Evolutionary conservation across 2,888 invertebrate species (phyloP).

Genomic region (Eupeodes latifasciatus): DNA sequence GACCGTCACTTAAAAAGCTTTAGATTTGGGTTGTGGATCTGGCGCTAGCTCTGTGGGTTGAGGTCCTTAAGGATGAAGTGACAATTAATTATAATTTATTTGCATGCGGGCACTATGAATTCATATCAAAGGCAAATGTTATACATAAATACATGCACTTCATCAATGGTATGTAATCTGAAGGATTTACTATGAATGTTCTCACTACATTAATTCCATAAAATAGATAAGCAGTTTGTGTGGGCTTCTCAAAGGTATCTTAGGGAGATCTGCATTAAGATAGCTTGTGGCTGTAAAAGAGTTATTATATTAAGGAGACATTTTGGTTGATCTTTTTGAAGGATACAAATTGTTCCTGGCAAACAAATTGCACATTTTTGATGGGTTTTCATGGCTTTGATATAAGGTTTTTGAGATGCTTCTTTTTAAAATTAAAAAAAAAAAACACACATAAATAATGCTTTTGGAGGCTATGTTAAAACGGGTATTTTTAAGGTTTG

Average conservation of each 20-base stretch:
- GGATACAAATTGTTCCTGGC: too few relatives aligned
- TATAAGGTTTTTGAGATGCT: too few relatives aligned
- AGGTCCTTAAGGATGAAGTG: conserved; percentile 15
- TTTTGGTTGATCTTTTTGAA: too few relatives aligned
- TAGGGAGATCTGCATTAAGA: neutral
- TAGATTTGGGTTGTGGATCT: neutral
- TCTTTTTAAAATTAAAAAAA: too few relatives aligned
- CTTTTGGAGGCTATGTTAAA: too few relatives aligned
- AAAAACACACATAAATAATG: too few relatives aligned
- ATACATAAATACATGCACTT: neutral
- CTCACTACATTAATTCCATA: conserved; percentile 8
- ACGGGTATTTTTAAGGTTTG: too few relatives aligned
- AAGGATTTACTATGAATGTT: neutral
- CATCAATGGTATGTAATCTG: conserved; percentile 30
- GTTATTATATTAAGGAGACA: too few relatives aligned
- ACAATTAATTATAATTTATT: conserved; percentile 49
- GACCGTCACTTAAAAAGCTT: neutral
- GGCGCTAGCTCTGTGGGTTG: neutral
- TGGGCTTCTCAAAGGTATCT: neutral
- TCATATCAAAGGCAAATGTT: neutral
- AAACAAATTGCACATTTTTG: too few relatives aligned
- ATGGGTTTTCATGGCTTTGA: too few relatives aligned
- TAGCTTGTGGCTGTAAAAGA: neutral
- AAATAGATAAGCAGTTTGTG: neutral
- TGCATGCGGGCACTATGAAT: conserved; percentile 41